Percentiles rank a stretch among this genome's conserved stretches.
Conservation (phyloP, 2,797 vertebrate species). For the Setipinna tenuifilis region DNA sequence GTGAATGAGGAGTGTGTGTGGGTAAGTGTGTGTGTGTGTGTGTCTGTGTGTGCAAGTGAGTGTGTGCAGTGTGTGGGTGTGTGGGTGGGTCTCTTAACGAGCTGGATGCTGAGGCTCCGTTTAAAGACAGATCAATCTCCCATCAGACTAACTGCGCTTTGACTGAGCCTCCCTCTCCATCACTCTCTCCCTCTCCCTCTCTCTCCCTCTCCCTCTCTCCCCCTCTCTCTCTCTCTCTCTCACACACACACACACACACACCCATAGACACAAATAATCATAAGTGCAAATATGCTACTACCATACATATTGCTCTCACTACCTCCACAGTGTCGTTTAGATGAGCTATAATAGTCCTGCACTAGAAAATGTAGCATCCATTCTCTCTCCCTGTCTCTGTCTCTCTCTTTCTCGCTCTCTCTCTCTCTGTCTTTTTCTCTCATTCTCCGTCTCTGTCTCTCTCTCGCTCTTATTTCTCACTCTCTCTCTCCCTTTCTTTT, state of each 20-base stretch:
- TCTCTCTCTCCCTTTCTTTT: too few relatives aligned
- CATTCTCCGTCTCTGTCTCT: background rate
- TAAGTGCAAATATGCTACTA: too few relatives aligned
- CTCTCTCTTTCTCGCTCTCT: background rate
- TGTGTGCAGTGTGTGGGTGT: background rate
- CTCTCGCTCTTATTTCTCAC: too few relatives aligned
- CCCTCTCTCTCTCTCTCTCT: too few relatives aligned
- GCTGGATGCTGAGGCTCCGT: conserved; percentile 33
- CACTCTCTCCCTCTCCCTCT: background rate
- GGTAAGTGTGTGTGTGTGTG: too few relatives aligned
- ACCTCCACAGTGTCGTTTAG: background rate
- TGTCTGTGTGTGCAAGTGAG: background rate
- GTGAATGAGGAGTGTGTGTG: background rate
- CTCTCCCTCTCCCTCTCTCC: background rate
- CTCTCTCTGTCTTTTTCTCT: conserved; percentile 13
- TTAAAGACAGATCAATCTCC: conserved; percentile 47
- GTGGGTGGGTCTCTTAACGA: conserved; percentile 16
- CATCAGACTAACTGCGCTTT: conserved; percentile 26
- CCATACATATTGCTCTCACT: background rate
- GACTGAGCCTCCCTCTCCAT: conserved; percentile 41
- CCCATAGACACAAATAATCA: too few relatives aligned
- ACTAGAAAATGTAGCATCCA: background rate
- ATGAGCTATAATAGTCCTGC: background rate
- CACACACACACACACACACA: background rate
- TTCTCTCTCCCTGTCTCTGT: conserved; percentile 6